Evolutionary conservation across 2,888 invertebrate genomes (phyloP).

Genomic region (Epistrophe eligans): DNA sequence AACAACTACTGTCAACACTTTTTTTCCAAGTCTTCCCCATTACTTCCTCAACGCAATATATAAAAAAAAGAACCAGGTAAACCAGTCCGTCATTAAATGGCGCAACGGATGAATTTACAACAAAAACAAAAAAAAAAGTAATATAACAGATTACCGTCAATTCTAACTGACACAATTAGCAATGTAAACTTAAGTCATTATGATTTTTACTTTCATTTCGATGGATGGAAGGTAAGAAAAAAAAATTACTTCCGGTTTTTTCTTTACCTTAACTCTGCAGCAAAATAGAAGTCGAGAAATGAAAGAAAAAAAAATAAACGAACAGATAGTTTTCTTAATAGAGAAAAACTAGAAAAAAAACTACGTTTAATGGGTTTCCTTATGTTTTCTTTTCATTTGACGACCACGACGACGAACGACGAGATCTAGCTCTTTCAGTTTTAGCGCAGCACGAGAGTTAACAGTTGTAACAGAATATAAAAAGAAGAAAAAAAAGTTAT

Average conservation of each 20-base stretch:
- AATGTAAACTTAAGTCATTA: constrained; percentile 59
- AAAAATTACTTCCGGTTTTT: constrained; percentile 57
- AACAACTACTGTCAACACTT: constrained; percentile 46
- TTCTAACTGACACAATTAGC: constrained; percentile 73
- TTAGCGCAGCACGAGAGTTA: constrained; percentile 39
- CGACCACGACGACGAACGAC: neutral
- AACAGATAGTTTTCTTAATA: constrained; percentile 19
- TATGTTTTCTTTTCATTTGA: constrained; percentile 34
- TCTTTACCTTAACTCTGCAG: neutral
- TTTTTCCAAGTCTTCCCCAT: constrained; percentile 1
- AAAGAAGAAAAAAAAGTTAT: constrained; percentile 55
- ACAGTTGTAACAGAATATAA: constrained; percentile 65
- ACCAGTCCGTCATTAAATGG: constrained; percentile 41
- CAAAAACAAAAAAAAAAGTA: neutral
- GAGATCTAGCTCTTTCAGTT: neutral
- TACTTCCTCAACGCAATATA: constrained; percentile 38
- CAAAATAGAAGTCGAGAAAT: neutral
- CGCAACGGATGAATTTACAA: constrained; percentile 28
- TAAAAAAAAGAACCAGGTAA: constrained; percentile 16
- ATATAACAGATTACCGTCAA: constrained; percentile 44
- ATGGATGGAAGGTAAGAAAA: constrained; percentile 17
- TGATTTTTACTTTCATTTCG: constrained; percentile 71
- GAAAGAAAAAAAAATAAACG: neutral
- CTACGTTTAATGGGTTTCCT: constrained; percentile 58
- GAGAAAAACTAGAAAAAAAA: constrained; percentile 58